These are phyloP conservation scores for Diplodus sargus DNA, from an alignment of 2,797 vertebrate species.

Conservation along the genomic window DNA sequence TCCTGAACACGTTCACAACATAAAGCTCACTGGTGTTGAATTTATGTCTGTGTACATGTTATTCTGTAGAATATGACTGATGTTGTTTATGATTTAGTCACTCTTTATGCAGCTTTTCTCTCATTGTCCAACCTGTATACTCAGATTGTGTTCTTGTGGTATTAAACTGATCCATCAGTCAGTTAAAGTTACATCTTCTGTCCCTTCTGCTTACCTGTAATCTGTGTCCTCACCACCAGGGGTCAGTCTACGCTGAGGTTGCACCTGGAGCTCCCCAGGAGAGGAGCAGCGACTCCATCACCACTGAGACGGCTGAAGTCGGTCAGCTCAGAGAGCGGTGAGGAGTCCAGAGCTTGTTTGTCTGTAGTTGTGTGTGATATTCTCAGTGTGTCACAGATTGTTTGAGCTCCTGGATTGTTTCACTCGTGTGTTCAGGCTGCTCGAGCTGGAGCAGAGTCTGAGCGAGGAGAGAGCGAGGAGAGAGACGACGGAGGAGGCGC, in stretches of 20 bases:
- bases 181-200: too few relatives aligned
- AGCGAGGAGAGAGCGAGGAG: constrained; percentile 86
- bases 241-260: constrained; percentile 81
- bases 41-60: too few relatives aligned
- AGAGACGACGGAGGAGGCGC: constrained; percentile 88
- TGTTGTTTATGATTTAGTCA: neutral
- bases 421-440: constrained; percentile 78
- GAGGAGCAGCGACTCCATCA: constrained; percentile 77
- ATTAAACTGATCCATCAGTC: too few relatives aligned
- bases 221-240: constrained; percentile 74
- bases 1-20: neutral
- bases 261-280: constrained; percentile 92
- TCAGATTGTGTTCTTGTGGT: too few relatives aligned
- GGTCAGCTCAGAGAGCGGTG: constrained; percentile 87
- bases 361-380: constrained; percentile 9
- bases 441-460: constrained; percentile 87
- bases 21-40: neutral
- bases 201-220: neutral
- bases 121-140: neutral
- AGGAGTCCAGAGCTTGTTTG: constrained; percentile 57
- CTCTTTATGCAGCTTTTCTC: neutral
- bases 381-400: neutral
- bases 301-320: constrained; percentile 81
- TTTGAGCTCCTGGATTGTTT: too few relatives aligned
- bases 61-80: too few relatives aligned